These are phyloP conservation scores for Iselma pallidipennis DNA, from an alignment of 2,888 invertebrate species.

Conservation along the genomic window DNA sequence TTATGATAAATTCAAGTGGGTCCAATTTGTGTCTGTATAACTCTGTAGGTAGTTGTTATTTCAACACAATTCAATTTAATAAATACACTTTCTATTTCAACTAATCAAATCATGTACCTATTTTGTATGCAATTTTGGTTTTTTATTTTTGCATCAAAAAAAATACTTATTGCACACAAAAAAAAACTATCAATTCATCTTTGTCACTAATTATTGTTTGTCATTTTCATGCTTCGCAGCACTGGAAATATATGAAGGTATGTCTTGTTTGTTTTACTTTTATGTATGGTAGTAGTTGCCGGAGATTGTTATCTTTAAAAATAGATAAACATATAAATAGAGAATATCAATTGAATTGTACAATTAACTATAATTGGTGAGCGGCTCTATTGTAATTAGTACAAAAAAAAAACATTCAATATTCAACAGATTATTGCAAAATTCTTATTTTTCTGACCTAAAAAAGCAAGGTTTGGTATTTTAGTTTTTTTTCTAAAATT, in stretches of 20 bases:
- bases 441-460: neutral
- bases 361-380: neutral
- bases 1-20: neutral
- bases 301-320: conserved; percentile 2
- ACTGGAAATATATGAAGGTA: conserved; percentile 83
- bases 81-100: neutral
- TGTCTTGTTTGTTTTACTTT: conserved; percentile 50
- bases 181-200: conserved; percentile 6
- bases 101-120: neutral
- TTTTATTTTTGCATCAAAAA: conserved; percentile 1
- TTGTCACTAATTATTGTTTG: conserved; percentile 34
- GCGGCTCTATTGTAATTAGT: neutral
- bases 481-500: too few species aligned
- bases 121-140: neutral
- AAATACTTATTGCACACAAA: too few species aligned
- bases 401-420: neutral
- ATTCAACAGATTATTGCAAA: neutral
- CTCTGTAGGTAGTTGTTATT: conserved; percentile 1
- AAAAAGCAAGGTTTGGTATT: neutral
- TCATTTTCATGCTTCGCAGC: conserved; percentile 63
- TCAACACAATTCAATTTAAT: neutral
- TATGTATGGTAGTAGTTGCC: conserved; percentile 1
- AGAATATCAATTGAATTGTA: neutral
- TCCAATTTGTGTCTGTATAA: neutral
- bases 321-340: neutral